Base-by-base conservation (phyloP, 35 echinoderm and acorn worm species). In the Hemicentrotus pulcherrimus region DNA sequence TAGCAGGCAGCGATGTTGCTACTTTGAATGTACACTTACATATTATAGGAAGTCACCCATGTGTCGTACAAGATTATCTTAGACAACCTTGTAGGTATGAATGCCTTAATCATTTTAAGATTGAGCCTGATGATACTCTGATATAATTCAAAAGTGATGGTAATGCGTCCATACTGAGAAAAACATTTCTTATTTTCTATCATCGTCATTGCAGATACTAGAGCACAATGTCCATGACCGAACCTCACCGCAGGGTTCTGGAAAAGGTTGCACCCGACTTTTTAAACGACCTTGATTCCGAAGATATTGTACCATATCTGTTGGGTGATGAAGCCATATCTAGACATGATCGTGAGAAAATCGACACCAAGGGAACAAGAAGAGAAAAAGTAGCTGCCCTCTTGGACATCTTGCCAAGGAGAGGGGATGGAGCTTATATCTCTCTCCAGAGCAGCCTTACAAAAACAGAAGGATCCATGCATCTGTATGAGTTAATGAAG, bases 221-320 rank as follows among this genome's bases (percentile, higher is more conserved):
- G 12, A 33, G 88, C 91, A 93, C 91, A 58, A 47, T 50, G 91
- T 93, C 91, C 9, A 93, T 93, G 91, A 46, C 91, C 13, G 18
- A 50, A 8, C 48, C 48, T 93, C 46, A 93, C 46, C 91, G 91
- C 16, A 47, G 22, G 30, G 48, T 93, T 58, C 48, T 93, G 48
- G 46, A 93, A 11, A 93, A 93, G 48, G 30, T 14, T 93, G n/a
- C 11, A 0, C 91, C 91, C 14, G 46, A 32, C 19, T 46, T 93
- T 13, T 47, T 93, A 15, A 58, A 93, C 19, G 91, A 93, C 28
- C 48, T 93, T 2, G 91, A 93, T 58, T 18, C 13, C 13, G 46
- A 47, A 58, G 91, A 93, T 93, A 58, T 93, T 12, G 10, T 93
- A 46, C 91, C 91, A 52, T 58, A 93, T 58, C 48, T 93, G 48